Base-by-base conservation (phyloP, 2,113 vertebrate genomes). In the Tragelaphus buxtoni region DNA sequence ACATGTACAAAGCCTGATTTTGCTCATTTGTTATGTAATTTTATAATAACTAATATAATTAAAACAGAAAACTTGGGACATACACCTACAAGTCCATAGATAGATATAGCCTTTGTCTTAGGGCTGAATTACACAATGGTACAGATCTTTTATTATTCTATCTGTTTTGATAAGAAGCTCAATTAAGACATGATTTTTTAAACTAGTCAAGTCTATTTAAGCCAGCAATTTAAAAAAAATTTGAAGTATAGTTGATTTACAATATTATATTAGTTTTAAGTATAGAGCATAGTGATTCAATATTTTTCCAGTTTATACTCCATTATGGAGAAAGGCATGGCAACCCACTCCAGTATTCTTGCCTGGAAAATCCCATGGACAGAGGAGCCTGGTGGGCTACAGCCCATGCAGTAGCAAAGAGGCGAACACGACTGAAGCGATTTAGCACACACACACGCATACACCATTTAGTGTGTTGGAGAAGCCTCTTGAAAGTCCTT, bases 121-220 rank as follows among this genome's bases (percentile, higher is more conserved):
- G 7, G 7, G 7, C 81, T 94, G 18, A 94, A 47, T 39, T 24
- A 79, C 5, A 47, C 9, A 81, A 1, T 79, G 28, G 58, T 63
- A 63, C 32, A 83, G 12, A n/a, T 39, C 9, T 53, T 74, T 88
- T 88, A 56, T 83, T 39, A 45, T 81, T 80, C 42, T 92, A 45
- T 39, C 30, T 80, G 65, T 88, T 96, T 86, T 94, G n/a, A 49
- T 82, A 35, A 74, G 28, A 92, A 49, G 88, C 55, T 96, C 28
- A 93, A 83, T 80, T 95, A 96, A 89, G 24, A 90, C 79, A 82
- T 94, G 4, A 91, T 56, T 74, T 53, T 53, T 80, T 7, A 51
- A n/a, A 51, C 77, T 53, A 80, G 32, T 53, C 77, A 80, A 22
- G 11, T n/a, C 5, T 80, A 80, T 51, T 80, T 80, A 80, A 53